Evolutionary conservation across 2,888 invertebrate genomes (phyloP).

Genomic region (Erebia palarica): DNA sequence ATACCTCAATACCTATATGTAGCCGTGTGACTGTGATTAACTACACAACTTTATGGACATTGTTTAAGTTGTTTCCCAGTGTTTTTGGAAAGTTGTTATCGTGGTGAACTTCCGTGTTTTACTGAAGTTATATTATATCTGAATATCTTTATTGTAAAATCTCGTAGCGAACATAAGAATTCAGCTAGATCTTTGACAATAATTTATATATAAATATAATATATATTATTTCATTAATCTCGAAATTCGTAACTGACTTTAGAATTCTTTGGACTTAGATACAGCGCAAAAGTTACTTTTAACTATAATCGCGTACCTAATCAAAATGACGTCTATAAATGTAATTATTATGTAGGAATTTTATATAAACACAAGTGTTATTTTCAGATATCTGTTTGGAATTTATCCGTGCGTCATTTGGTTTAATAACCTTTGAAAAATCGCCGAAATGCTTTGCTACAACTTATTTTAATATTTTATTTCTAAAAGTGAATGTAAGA

Average conservation of each 20-base stretch:
- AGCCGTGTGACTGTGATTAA: conserved; percentile 8
- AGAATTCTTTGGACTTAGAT: too few relatives aligned
- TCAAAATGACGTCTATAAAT: conserved; percentile 2
- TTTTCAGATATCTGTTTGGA: neutral
- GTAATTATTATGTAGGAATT: neutral
- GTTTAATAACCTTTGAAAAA: too few relatives aligned
- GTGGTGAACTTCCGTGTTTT: conserved; percentile 2
- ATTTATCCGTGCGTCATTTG: conserved; percentile 12
- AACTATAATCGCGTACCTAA: neutral
- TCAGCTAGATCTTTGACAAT: too few relatives aligned
- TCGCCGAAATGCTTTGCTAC: too few relatives aligned
- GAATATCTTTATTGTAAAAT: too few relatives aligned
- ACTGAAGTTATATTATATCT: neutral
- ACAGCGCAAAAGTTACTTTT: too few relatives aligned
- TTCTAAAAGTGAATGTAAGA: too few relatives aligned
- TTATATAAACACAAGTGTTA: conserved; percentile 13
- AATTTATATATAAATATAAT: too few relatives aligned
- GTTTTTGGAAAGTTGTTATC: conserved; percentile 1
- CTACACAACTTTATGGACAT: conserved; percentile 5
- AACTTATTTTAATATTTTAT: too few relatives aligned
- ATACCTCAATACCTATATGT: neutral
- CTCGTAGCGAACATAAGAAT: too few relatives aligned
- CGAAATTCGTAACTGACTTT: too few relatives aligned
- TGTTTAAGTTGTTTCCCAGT: conserved; percentile 3
- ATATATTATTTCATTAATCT: too few relatives aligned